Conservation (phyloP, 1,140 invertebrate genomes). For the Berghia stephanieae region DNA sequence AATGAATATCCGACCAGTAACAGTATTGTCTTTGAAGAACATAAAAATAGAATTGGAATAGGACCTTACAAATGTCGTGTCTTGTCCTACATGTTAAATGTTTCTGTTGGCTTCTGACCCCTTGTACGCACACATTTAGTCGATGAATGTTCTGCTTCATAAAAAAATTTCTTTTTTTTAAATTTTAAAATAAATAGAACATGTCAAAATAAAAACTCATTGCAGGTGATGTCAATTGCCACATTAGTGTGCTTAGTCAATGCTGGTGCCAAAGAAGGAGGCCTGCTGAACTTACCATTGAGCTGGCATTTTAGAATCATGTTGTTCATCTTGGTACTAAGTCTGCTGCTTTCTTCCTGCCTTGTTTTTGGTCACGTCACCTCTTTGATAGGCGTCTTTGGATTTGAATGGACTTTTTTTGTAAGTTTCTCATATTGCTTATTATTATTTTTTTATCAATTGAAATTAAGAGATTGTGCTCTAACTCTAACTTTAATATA, state of each 20-base stretch:
- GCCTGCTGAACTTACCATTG: slow-evolving; percentile 43
- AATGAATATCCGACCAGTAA: too few relatives aligned
- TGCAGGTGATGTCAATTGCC: slow-evolving; percentile 41
- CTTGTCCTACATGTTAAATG: not conserved
- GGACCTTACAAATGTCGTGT: too few relatives aligned
- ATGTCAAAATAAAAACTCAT: not conserved
- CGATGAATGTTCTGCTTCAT: not conserved
- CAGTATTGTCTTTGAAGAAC: not conserved
- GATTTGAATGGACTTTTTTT: slow-evolving; percentile 49
- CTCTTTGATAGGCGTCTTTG: slow-evolving; percentile 41
- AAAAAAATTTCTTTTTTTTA: not conserved
- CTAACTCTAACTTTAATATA: too few relatives aligned
- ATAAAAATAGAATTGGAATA: not conserved
- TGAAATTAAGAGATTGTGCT: too few relatives aligned
- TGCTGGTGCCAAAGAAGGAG: slow-evolving; percentile 40
- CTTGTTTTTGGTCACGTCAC: slow-evolving; percentile 41
- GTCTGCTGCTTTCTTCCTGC: slow-evolving; percentile 39
- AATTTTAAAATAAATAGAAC: not conserved
- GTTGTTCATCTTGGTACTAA: slow-evolving; percentile 49
- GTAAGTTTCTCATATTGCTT: too few relatives aligned
- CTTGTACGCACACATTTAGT: not conserved
- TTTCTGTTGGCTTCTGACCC: too few relatives aligned
- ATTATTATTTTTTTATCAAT: too few relatives aligned
- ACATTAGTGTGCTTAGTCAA: slow-evolving; percentile 42
- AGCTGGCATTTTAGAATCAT: slow-evolving; percentile 54